These are phyloP conservation scores for honey bee (Apis mellifera) DNA, from an alignment of 1,140 invertebrate genomes.

Conservation along the genomic window Amel_HAv3.1 CM009940.2:8387501-8388000, in stretches of 20 bases:
- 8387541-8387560: background rate
- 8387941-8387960: background rate
- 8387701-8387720: background rate
- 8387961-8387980: background rate
- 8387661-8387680: background rate
- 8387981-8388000: constrained; percentile 37
- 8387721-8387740: constrained; percentile 4
- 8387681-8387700: background rate
- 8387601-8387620: background rate
- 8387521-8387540: background rate
- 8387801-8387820: no score
- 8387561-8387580: no score
- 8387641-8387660: constrained; percentile 15
- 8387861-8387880: no score
- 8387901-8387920: background rate
- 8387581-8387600: background rate
- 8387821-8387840: no score
- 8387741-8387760: background rate
- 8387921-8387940: constrained; percentile 6
- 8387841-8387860: no score
- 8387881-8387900: no score
- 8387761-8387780: background rate
- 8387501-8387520: background rate
- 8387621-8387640: background rate
- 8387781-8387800: background rate